phyloP scores from a whole-genome alignment of 2,888 invertebrate genomes.

The Harpalus rufipes region DNA sequence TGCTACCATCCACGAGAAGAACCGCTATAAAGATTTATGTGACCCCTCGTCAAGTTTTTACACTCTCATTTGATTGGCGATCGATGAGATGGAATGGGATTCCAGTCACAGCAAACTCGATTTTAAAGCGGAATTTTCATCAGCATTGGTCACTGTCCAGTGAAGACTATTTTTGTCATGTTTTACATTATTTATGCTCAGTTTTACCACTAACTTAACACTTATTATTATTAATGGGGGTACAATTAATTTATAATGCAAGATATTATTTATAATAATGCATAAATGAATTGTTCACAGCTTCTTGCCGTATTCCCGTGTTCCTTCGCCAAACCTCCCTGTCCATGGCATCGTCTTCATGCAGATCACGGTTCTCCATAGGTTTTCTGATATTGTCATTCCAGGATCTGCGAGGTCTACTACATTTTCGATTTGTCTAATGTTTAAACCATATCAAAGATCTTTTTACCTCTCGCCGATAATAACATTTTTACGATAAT shows the following conservation, averaged over 20 bases:
- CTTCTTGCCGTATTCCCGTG: not conserved
- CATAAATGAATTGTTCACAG: not conserved
- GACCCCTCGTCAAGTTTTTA: slow-evolving; percentile 38
- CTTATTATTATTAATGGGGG: too few relatives aligned
- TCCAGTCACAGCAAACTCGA: not conserved
- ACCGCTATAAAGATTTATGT: slow-evolving; percentile 39
- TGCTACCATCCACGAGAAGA: not conserved
- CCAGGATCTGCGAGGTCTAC: not conserved
- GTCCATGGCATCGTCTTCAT: not conserved
- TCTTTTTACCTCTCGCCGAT: too few relatives aligned
- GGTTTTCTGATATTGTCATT: not conserved
- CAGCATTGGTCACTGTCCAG: too few relatives aligned
- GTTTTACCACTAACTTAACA: too few relatives aligned
- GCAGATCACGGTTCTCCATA: not conserved
- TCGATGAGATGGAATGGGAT: not conserved
- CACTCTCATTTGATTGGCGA: slow-evolving; percentile 18
- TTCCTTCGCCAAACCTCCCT: not conserved
- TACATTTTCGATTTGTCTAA: not conserved
- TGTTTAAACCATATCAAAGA: too few relatives aligned
- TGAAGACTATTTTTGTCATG: too few relatives aligned
- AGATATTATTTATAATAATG: too few relatives aligned
- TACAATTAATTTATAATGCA: too few relatives aligned
- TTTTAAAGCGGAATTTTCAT: not conserved
- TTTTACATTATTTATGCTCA: too few relatives aligned
- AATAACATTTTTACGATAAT: too few relatives aligned